Evolutionary conservation across 2,888 invertebrate species (phyloP).

Genomic region (Epirrhoe alternata): DNA sequence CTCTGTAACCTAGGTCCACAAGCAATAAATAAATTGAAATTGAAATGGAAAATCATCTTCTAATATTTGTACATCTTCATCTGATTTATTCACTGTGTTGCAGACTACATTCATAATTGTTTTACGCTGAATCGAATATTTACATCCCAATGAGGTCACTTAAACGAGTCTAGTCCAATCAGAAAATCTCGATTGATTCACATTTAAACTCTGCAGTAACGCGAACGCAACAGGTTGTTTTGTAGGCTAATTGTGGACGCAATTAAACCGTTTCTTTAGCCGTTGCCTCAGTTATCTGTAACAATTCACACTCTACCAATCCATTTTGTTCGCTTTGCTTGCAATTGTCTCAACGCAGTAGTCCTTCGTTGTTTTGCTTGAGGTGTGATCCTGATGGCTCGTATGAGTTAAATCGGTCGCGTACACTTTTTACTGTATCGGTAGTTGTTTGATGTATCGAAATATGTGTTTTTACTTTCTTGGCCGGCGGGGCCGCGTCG

Average conservation of each 20-base stretch:
- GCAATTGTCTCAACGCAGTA: conserved; percentile 52
- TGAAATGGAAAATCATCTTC: too few species aligned
- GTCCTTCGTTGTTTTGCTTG: conserved; percentile 37
- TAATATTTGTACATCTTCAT: neutral
- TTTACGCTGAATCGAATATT: neutral
- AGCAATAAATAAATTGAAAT: too few species aligned
- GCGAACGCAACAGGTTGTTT: conserved; percentile 72
- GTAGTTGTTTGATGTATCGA: conserved; percentile 48
- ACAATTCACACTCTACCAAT: conserved; percentile 54
- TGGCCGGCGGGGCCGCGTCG: conserved; percentile 47
- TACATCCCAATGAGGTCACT: conserved; percentile 4
- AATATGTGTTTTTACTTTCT: conserved; percentile 68
- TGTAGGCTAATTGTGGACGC: conserved; percentile 73
- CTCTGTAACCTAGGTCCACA: too few species aligned
- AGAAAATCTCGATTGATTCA: conserved; percentile 33
- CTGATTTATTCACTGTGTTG: neutral
- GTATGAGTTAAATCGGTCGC: conserved; percentile 45
- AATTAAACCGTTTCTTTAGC: conserved; percentile 73
- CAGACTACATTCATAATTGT: neutral
- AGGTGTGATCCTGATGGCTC: conserved; percentile 35
- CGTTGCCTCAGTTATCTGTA: conserved; percentile 61
- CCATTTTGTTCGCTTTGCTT: conserved; percentile 60
- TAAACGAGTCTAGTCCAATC: conserved; percentile 14
- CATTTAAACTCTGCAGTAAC: conserved; percentile 58
- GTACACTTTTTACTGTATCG: conserved; percentile 48